A percentile compares a stretch with the other conserved stretches of the same genome.
Evolutionary conservation across 2,797 vertebrate genomes (phyloP).

Genomic region (Alca torda): DNA sequence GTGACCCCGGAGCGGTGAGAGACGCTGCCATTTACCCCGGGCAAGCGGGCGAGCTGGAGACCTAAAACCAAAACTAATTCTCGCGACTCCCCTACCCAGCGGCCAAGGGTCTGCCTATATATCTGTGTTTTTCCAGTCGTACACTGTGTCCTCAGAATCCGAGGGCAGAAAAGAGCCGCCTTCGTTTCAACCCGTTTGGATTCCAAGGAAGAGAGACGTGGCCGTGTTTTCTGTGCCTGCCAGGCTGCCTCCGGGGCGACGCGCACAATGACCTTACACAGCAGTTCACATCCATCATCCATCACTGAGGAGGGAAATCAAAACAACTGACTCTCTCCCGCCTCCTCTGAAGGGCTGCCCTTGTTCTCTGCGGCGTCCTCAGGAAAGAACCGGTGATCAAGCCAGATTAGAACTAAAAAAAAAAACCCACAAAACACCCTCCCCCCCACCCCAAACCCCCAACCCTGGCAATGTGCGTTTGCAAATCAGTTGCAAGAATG

Average conservation of each 20-base stretch:
- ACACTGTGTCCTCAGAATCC: not conserved
- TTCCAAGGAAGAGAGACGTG: slow-evolving; percentile 23
- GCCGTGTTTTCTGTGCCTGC: slow-evolving; percentile 42
- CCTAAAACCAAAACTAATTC: not conserved
- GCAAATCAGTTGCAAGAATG: not conserved
- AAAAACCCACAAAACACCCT: not conserved
- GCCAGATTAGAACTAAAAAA: not conserved
- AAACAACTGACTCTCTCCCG: slow-evolving; percentile 28
- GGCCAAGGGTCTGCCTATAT: not conserved
- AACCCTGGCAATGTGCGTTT: not conserved
- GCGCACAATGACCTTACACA: slow-evolving; percentile 58
- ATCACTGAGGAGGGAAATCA: slow-evolving; percentile 46
- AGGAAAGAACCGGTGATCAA: not conserved
- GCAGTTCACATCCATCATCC: slow-evolving; percentile 57
- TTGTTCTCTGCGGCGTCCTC: not conserved
- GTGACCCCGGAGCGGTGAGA: not conserved
- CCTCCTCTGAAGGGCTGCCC: slow-evolving; percentile 5
- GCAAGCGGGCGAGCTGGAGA: not conserved
- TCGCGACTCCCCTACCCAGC: not conserved
- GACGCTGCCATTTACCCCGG: not conserved
- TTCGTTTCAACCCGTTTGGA: not conserved
- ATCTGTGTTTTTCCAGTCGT: not conserved
- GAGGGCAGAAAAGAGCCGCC: not conserved
- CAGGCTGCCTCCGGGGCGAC: slow-evolving; percentile 25
- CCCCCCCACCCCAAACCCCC: fast-evolving